Evolutionary conservation across 2,797 vertebrate species (phyloP).

Genomic region (Melanotaenia maccullochi): DNA sequence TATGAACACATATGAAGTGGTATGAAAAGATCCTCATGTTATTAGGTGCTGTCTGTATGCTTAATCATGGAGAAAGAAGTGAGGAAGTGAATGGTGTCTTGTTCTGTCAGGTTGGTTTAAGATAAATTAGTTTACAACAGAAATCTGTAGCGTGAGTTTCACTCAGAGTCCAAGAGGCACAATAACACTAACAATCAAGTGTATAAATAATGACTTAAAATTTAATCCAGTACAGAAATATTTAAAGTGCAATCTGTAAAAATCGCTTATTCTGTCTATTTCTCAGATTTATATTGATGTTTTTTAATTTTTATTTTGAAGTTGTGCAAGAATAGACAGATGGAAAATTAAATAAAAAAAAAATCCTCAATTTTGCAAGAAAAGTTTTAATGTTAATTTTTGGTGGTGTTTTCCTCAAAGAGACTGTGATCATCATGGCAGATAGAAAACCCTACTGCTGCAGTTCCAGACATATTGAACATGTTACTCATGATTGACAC

Average conservation of each 20-base stretch:
- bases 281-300: neutral
- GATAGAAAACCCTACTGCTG: too few species aligned
- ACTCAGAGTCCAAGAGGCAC: neutral
- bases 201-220: neutral
- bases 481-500: too few species aligned
- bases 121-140: neutral
- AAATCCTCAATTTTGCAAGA: neutral
- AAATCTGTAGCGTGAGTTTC: neutral
- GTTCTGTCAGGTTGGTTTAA: neutral
- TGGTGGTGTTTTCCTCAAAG: too few species aligned
- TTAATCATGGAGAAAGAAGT: neutral
- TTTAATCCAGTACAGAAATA: neutral
- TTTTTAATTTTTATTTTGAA: neutral
- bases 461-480: too few species aligned
- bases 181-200: neutral
- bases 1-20: neutral
- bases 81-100: neutral
- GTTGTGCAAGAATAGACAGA: neutral
- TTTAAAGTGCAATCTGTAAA: neutral
- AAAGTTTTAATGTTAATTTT: neutral
- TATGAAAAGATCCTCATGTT: neutral
- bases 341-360: neutral
- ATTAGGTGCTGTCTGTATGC: neutral
- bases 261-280: neutral
- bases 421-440: too few species aligned